Evolutionary conservation across 1,140 invertebrate species (phyloP), one percentile per base, ranked within the genome.

Genomic region (Mesaphorura yosii): DNA sequence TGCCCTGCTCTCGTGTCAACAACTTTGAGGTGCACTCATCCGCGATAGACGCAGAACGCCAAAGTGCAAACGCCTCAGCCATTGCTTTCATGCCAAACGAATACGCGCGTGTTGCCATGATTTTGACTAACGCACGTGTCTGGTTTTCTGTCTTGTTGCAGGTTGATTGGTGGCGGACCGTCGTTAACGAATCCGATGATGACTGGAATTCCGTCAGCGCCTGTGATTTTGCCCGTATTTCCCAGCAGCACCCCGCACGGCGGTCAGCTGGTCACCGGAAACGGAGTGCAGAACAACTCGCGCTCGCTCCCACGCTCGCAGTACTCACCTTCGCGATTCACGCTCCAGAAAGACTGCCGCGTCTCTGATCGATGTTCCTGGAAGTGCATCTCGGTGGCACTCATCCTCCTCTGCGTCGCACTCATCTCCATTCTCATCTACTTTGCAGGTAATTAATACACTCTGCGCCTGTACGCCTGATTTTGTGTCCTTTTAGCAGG

Each of bases 381-480:
- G 91, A 90, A 90, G 72, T 93, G 88, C 72, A 81, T 87, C 67
- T 86, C 86, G 67, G 86, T 94, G 69, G 80, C 83, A 58, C 81
- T 94, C 70, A 89, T 93, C 67, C 78, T 92, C 62, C 73, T 93
- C 63, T 82, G 81, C 67, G 83, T 91, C 58, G 82, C 84, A 57
- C 77, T 94, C 62, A 81, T 87, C 62, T 88, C 88, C 51, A 88
- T 90, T 78, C 77, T 93, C 64, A 84, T 86, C 59, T 95, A 93
- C 74, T 91, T 93, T 73, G 87, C 86, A 76, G 84, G 91, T 93
- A 77, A 83, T 82, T 77, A 44, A 5, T 37, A 42, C 23, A 25
- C 37, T 28, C 49, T 48, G 39, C 44, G 26, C 41, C n/a, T n/a
- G n/a, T n/a, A n/a, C n/a, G n/a, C n/a, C n/a, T n/a, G n/a, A n/a